These are phyloP conservation scores for Gymnarchus niloticus DNA, from an alignment of 2,113 vertebrate species.

Conservation along the genomic window DNA sequence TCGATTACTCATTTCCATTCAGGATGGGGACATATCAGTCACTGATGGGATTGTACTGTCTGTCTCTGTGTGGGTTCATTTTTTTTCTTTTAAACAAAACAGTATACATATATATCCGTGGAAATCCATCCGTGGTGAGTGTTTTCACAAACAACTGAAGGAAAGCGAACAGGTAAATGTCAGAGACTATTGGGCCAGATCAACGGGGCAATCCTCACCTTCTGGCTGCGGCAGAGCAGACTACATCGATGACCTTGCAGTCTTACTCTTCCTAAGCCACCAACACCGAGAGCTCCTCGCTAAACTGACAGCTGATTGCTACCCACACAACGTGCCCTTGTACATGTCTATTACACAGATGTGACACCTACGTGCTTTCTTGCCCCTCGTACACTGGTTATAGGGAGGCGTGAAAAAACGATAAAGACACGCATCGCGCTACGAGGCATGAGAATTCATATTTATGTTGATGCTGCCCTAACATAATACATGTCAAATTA, in stretches of 20 bases:
- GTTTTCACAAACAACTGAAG: background rate
- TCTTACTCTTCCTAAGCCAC: background rate
- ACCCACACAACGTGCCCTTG: background rate
- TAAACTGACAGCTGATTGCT: background rate
- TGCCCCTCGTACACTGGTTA: background rate
- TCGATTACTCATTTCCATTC: background rate
- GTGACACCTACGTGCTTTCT: background rate
- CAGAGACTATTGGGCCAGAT: background rate
- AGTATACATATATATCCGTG: background rate
- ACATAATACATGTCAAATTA: background rate
- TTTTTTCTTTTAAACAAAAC: background rate
- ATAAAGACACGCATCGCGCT: background rate
- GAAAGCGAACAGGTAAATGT: background rate
- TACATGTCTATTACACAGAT: background rate
- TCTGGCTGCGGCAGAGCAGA: background rate
- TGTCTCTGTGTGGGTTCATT: background rate
- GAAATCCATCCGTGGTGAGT: background rate
- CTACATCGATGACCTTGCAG: background rate
- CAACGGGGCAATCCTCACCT: background rate
- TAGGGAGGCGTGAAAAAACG: background rate
- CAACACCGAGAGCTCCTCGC: background rate
- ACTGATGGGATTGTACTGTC: background rate
- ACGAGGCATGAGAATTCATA: background rate
- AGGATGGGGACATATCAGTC: background rate
- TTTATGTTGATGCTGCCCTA: conserved; percentile 3